Base-by-base conservation (phyloP, 1,140 invertebrate genomes). In the Tetraneura akinire region DNA sequence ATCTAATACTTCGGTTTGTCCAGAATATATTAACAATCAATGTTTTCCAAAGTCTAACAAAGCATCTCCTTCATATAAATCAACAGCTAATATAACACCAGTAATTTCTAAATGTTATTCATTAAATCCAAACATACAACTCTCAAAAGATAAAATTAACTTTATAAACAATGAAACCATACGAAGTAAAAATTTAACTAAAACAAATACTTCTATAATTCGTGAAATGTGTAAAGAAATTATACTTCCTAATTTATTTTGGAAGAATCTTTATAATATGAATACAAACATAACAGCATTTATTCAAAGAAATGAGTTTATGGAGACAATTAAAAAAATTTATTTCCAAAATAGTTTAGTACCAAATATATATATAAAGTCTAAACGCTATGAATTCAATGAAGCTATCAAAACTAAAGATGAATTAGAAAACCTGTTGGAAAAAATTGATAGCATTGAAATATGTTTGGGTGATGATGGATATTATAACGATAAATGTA, bases 361-460 rank as follows among this genome's bases (percentile, higher is more conserved):
- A 3, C 74, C 74, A 8, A 11, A 0, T 21, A 78, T 78, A 10
- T 6, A 18, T 8, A 47, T 62, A 18, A 45, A 29, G 18, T 14
- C 18, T 0, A 78, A 49, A 5, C 1, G 0, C 5, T 78, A 47
- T 9, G 8, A 45, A 1, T 26, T 47, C 0, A 47, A 47, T 26
- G 18, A 18, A 16, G 2, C n/a, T 57, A 47, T 78, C 18, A 23
- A 47, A 78, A 62, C 32, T 62, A 60, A 47, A n/a, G 23, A 4
- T 47, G 37, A 78, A 26, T 62, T 78, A 29, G 37, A 78, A 47
- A 60, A 26, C n/a, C 55, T 78, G n/a, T 29, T 78, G 13, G 23
- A 47, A 62, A 37, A 62, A 62, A 60, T 78, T n/a, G 37, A 62
- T 29, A 3, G 2, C 11, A n/a, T 62, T 29, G 37, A 47, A n/a